phyloP scores from a whole-genome alignment of 2,113 vertebrate genomes.

The Myiopsitta monachus region DNA sequence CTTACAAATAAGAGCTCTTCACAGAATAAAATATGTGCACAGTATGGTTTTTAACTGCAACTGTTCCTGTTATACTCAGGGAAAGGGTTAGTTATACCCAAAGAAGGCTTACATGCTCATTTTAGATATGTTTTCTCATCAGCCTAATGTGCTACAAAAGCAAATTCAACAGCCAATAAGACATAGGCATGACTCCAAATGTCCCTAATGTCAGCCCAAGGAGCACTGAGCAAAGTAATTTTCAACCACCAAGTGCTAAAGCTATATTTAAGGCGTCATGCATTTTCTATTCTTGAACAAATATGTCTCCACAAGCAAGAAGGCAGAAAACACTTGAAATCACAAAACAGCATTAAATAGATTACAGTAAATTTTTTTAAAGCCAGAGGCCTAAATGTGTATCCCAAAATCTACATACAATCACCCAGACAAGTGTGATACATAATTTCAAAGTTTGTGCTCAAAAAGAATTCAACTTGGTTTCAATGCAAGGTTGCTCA shows the following conservation, averaged over 20 bases:
- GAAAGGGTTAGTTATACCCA: neutral
- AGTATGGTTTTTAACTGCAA: neutral
- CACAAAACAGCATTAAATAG: neutral
- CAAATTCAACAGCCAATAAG: neutral
- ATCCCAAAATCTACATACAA: neutral
- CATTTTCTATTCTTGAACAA: neutral
- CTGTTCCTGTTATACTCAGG: neutral
- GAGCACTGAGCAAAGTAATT: neutral
- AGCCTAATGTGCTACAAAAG: neutral
- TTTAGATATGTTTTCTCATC: neutral
- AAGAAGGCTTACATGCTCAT: neutral
- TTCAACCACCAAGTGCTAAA: neutral
- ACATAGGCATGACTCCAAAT: neutral
- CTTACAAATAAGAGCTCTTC: neutral
- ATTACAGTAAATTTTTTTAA: neutral
- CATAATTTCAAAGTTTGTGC: neutral
- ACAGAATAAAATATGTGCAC: neutral
- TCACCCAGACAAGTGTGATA: neutral
- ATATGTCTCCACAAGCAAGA: neutral
- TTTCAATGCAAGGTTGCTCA: neutral
- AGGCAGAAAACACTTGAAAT: neutral
- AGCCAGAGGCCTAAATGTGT: neutral
- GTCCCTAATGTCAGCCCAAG: neutral
- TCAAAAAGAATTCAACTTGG: neutral
- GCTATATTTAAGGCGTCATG: neutral